These are phyloP conservation scores for Acromyrmex echinatior DNA, from an alignment of 1,140 invertebrate species.

Conservation along the genomic window DNA sequence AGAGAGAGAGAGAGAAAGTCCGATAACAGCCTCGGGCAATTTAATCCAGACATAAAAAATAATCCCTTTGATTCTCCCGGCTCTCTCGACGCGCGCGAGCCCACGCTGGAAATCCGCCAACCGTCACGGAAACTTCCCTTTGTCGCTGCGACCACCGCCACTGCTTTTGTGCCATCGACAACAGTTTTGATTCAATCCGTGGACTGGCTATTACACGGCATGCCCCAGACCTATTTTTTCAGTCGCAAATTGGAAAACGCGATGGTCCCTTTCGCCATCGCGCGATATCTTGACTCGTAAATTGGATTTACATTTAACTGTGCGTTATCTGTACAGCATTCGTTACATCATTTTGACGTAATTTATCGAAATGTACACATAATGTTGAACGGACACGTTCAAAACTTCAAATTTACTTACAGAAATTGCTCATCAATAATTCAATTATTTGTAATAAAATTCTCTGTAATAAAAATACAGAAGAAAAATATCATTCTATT, in stretches of 20 bases:
- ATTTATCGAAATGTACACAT: background rate
- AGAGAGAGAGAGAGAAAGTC: background rate
- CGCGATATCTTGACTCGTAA: background rate
- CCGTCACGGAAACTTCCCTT: slow-evolving; percentile 61
- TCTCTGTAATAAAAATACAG: no score
- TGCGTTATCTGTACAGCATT: background rate
- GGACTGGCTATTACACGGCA: background rate
- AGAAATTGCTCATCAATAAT: no score
- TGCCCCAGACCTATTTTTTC: slow-evolving; percentile 46
- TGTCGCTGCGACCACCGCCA: slow-evolving; percentile 46
- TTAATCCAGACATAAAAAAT: slow-evolving; percentile 78
- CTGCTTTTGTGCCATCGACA: slow-evolving; percentile 32
- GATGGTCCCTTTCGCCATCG: background rate
- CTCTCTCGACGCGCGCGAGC: slow-evolving; percentile 50
- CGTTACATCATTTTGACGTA: background rate
- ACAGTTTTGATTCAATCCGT: slow-evolving; percentile 60
- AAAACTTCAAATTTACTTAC: background rate
- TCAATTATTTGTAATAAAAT: no score
- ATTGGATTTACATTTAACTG: background rate
- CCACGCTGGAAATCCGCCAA: slow-evolving; percentile 69
- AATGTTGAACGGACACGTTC: background rate
- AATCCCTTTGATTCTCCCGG: slow-evolving; percentile 70
- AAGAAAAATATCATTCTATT: no score
- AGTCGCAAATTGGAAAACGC: slow-evolving; percentile 10
- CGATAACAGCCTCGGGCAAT: slow-evolving; percentile 73